Evolutionary conservation across 2,797 vertebrate species (phyloP).

Genomic region (Semotilus atromaculatus): DNA sequence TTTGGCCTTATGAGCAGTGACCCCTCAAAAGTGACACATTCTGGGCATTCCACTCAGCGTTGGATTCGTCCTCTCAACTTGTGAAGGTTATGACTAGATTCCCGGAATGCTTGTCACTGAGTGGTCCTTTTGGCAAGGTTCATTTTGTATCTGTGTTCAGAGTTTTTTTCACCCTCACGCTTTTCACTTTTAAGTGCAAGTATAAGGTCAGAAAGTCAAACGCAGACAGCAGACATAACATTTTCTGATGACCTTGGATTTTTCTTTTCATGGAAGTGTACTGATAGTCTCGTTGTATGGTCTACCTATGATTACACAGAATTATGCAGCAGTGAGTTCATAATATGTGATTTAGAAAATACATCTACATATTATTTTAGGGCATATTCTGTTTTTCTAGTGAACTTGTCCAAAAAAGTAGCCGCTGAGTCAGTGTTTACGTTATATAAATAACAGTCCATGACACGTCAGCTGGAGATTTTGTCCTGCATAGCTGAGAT

Average conservation of each 20-base stretch:
- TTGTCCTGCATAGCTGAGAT: background rate
- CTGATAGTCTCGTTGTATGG: background rate
- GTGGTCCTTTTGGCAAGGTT: conserved; percentile 46
- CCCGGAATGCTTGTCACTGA: conserved; percentile 39
- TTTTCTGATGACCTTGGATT: conserved; percentile 15
- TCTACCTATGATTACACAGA: background rate
- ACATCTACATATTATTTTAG: background rate
- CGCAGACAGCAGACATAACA: conserved; percentile 11
- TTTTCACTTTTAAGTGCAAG: conserved; percentile 13
- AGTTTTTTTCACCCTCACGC: conserved; percentile 22
- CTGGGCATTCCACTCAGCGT: conserved; percentile 34
- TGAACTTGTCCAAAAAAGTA: background rate
- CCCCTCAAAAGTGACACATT: conserved; percentile 48
- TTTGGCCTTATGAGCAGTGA: conserved; percentile 42
- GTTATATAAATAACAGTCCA: background rate
- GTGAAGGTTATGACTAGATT: conserved; percentile 47
- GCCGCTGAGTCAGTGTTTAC: background rate
- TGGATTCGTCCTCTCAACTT: conserved; percentile 41
- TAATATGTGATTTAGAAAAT: conserved; percentile 12
- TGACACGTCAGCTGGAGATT: background rate
- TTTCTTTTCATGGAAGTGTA: background rate
- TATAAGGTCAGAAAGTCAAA: conserved; percentile 41
- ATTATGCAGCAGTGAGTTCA: background rate
- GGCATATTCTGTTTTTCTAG: background rate
- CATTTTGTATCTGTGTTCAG: conserved; percentile 50